These are phyloP conservation scores for Stenodema calcarata DNA, from an alignment of 2,888 invertebrate genomes.

Conservation along the genomic window DNA sequence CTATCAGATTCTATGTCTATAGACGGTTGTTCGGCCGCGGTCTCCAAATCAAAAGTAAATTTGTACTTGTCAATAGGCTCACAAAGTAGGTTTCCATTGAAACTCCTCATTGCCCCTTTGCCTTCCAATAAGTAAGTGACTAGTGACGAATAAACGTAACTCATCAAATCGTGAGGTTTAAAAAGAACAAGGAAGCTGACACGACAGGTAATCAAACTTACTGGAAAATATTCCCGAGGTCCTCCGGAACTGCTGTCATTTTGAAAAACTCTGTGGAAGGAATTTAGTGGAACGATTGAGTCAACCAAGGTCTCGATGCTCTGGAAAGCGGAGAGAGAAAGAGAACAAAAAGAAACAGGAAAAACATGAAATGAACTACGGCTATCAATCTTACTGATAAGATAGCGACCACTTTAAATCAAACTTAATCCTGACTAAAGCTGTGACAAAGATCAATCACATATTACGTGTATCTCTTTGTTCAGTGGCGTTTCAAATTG, in stretches of 20 bases:
- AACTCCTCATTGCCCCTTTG: too few species aligned
- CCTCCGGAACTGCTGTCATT: constrained; percentile 26
- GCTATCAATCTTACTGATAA: not conserved
- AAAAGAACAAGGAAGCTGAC: not conserved
- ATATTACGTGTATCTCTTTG: not conserved
- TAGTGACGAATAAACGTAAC: too few species aligned
- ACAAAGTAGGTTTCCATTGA: too few species aligned
- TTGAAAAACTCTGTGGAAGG: not conserved
- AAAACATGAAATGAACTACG: not conserved
- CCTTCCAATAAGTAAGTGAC: too few species aligned
- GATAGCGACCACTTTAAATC: not conserved
- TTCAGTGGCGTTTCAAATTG: not conserved
- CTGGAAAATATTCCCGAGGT: constrained; percentile 38
- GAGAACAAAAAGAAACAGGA: not conserved
- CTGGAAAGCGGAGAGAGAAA: not conserved
- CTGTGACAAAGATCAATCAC: not conserved
- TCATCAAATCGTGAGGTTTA: too few species aligned
- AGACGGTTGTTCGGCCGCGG: too few species aligned
- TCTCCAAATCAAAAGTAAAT: too few species aligned
- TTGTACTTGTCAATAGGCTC: too few species aligned
- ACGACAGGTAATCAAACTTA: not conserved
- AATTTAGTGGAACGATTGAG: not conserved
- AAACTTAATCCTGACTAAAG: not conserved
- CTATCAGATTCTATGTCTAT: too few species aligned
- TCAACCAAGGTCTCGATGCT: not conserved